A percentile compares a stretch with the other conserved stretches of the same genome.
These are phyloP conservation scores for Microchirus variegatus DNA, from an alignment of 2,797 vertebrate species.

Conservation along the genomic window DNA sequence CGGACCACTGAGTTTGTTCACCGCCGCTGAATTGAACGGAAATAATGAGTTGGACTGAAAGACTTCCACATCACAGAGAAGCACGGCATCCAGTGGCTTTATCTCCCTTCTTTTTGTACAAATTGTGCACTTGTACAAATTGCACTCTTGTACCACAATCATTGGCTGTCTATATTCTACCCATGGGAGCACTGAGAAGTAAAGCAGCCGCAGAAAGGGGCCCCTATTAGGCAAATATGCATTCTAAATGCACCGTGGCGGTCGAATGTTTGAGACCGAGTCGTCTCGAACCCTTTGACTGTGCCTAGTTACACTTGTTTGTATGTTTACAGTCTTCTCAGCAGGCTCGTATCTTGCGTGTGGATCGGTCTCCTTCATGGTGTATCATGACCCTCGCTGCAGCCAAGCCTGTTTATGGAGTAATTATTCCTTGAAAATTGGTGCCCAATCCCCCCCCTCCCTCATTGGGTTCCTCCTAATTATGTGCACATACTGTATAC, in stretches of 20 bases:
- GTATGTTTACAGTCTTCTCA: conserved; percentile 13
- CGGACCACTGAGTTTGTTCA: conserved; percentile 24
- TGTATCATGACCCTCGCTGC: conserved; percentile 40
- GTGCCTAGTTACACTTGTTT: conserved; percentile 4
- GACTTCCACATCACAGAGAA: conserved; percentile 32
- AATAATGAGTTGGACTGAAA: conserved; percentile 43
- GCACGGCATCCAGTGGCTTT: conserved; percentile 24
- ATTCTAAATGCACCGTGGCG: conserved; percentile 44
- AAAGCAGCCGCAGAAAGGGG: conserved; percentile 45
- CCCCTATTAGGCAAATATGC: conserved; percentile 57
- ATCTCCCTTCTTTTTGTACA: conserved; percentile 35
- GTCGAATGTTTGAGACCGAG: conserved; percentile 34
- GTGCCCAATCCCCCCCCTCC: conserved; percentile 9
- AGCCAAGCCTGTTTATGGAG: conserved; percentile 40
- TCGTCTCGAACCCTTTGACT: conserved; percentile 37
- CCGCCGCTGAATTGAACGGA: conserved; percentile 32
- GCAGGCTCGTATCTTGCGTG: conserved; percentile 2
- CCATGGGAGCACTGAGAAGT: conserved; percentile 47
- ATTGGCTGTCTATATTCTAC: conserved; percentile 64
- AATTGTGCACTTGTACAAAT: conserved; percentile 60
- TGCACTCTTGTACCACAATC: conserved; percentile 53
- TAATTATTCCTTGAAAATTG: conserved; percentile 46
- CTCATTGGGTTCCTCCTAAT: conserved; percentile 51
- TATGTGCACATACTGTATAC: conserved; percentile 56
- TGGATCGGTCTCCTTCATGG: conserved; percentile 44